Conservation (phyloP, 2,888 invertebrate genomes). For the Halictus ligatus region DNA sequence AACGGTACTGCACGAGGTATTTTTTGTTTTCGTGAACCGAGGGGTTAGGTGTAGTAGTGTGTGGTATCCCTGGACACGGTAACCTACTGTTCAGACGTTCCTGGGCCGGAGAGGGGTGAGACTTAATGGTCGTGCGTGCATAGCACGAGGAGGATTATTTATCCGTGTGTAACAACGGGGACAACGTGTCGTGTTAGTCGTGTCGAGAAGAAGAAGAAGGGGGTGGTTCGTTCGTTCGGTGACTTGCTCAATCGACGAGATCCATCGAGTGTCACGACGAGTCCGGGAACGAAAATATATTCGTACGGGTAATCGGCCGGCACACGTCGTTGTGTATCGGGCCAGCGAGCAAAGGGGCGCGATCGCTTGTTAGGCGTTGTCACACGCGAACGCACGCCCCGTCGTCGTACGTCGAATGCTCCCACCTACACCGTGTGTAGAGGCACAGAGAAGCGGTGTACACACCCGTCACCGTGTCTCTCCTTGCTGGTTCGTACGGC, state of each 20-base stretch:
- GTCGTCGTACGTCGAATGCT: slow-evolving; percentile 59
- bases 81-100: slow-evolving; percentile 67
- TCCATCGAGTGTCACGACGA: slow-evolving; percentile 54
- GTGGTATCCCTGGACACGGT: slow-evolving; percentile 54
- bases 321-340: slow-evolving; percentile 41
- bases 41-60: slow-evolving; percentile 59
- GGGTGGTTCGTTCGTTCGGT: too few species aligned
- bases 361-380: slow-evolving; percentile 77
- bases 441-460: slow-evolving; percentile 50
- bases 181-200: slow-evolving; percentile 40
- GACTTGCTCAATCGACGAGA: slow-evolving; percentile 48
- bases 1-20: slow-evolving; percentile 55
- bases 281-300: slow-evolving; percentile 22
- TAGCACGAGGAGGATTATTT: slow-evolving; percentile 60
- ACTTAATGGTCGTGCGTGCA: slow-evolving; percentile 54
- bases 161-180: slow-evolving; percentile 30
- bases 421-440: slow-evolving; percentile 64
- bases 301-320: slow-evolving; percentile 16
- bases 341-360: slow-evolving; percentile 63
- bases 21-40: slow-evolving; percentile 26
- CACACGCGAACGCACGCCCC: slow-evolving; percentile 75
- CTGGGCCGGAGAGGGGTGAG: slow-evolving; percentile 53
- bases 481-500: slow-evolving; percentile 39
- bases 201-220: neutral
- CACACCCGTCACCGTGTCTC: slow-evolving; percentile 27